A percentile compares a stretch with the other conserved stretches of the same genome.
These are phyloP conservation scores for Ormyrus labotus DNA, from an alignment of 2,888 invertebrate species.

Conservation along the genomic window DNA sequence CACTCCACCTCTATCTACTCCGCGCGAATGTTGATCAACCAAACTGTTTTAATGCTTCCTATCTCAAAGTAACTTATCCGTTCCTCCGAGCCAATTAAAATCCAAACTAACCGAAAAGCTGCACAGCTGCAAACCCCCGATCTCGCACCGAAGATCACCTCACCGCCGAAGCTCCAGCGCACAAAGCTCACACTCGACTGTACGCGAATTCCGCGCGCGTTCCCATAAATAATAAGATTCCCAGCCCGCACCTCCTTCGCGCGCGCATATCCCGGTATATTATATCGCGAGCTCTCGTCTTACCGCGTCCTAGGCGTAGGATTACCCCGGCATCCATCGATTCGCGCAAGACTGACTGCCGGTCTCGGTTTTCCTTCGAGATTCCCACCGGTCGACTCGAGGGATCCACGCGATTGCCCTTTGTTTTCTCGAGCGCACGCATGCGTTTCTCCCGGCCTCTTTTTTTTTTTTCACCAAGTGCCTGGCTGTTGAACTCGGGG, in stretches of 20 bases:
- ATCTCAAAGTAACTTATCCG: no score
- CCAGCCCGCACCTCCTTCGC: neutral
- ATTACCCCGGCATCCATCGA: conserved; percentile 11
- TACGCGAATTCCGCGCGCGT: conserved; percentile 27
- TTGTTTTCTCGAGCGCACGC: neutral
- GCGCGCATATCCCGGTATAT: neutral
- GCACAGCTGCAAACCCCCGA: neutral
- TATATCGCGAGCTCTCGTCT: conserved; percentile 40
- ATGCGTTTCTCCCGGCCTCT: neutral
- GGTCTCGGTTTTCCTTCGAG: conserved; percentile 3
- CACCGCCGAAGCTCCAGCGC: conserved; percentile 2
- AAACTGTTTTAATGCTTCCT: no score
- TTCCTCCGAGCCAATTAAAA: neutral
- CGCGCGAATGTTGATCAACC: no score
- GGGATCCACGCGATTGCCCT: neutral
- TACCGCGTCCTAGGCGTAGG: conserved; percentile 42
- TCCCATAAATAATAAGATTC: conserved; percentile 53
- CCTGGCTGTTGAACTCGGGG: conserved; percentile 41
- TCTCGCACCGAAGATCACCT: neutral
- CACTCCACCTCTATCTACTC: no score
- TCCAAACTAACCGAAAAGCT: conserved; percentile 11
- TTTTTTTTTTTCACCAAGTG: neutral
- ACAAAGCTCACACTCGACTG: conserved; percentile 49
- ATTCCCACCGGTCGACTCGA: neutral
- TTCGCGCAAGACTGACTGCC: neutral